Base-by-base conservation (phyloP, 2,797 vertebrate genomes). In the Rallus crepitans region DNA sequence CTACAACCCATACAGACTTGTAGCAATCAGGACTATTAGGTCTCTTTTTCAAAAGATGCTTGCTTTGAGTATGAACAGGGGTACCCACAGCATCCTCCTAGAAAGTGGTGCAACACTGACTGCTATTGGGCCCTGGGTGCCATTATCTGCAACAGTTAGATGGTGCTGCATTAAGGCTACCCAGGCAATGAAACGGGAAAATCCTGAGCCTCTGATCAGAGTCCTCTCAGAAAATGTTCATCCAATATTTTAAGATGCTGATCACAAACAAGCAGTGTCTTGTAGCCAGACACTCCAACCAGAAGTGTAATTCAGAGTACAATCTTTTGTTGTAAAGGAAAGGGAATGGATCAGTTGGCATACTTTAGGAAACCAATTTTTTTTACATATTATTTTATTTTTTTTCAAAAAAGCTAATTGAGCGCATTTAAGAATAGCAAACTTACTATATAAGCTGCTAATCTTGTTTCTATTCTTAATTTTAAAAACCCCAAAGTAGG, bases 391-490 rank as follows among this genome's bases (percentile, higher is more conserved):
- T 52, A 47, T 42, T 17, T 28, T 82, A 89, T 79, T 68, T 17
- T 28, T 82, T 90, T 79, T 64, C 4, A 15, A 42, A 68, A 87
- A 48, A 70, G 18, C 48, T 81, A 68, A 92, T 87, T 11, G 30
- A 71, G 30, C 20, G 35, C 52, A 72, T 65, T 61, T 85, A 93
- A 68, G 37, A 91, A 70, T 15, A 85, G 28, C 18, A 90, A 84
- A 27, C 9, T 73, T 78, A 66, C 53, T 89, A 83, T 82, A 90
- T 87, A 90, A 73, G 10, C 19, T 89, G 59, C 17, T 92, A 93
- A 87, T 93, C 55, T 88, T 63, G 14, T 28, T 63, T 76, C 37
- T 89, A 55, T 28, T 82, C 45, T 87, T 82, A 70, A 81, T 52
- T 82, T 66, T 12, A 24, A 23, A 78, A 79, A 57, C 5, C 5